Base-by-base conservation (phyloP, 1,140 invertebrate genomes). In the Lineus longissimus region DNA sequence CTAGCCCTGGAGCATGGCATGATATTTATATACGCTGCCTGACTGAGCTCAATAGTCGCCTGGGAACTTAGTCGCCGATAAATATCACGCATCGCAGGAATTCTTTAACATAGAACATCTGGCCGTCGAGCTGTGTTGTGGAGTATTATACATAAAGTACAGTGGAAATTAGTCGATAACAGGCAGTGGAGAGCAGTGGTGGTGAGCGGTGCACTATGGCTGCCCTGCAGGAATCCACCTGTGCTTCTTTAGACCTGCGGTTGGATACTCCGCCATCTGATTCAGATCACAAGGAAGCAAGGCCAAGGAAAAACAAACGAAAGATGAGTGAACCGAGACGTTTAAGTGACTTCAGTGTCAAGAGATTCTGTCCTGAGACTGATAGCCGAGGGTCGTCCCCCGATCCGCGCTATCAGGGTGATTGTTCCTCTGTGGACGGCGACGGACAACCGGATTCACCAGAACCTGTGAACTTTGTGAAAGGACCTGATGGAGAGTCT, bases 271-370 rank as follows among this genome's bases (percentile, higher is more conserved):
- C 47, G n/a, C 47, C n/a, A n/a, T 51, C 33, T 4, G 33, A 36
- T 36, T 36, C 33, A 36, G 33, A 36, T 36, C 33, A 54, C 47
- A 54, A 54, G 9, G 19, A 27, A 27, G 19, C 47, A 27, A 22
- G 47, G 47, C 23, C 68, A 15, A 68, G 75, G 45, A 81, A 77
- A 68, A 86, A 86, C 72, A 90, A 91, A 74, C 80, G 90, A 27
- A 90, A 91, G 67, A 83, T 88, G 60, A 85, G 87, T 13, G 90
- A 92, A 62, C 88, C 89, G 11, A 86, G 86, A 69, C 75, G 76
- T 19, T 70, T 67, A 4, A 71, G 66, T 4, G 76, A 78, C 63
- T 78, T 77, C 65, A 75, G 72, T 67, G 73, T 76, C 62, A 77
- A 77, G 58, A 62, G 75, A 36, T 70, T 76, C 54, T 78, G 75